phyloP scores from a whole-genome alignment of 2,797 vertebrate species.

The Pipistrellus kuhlii region DNA sequence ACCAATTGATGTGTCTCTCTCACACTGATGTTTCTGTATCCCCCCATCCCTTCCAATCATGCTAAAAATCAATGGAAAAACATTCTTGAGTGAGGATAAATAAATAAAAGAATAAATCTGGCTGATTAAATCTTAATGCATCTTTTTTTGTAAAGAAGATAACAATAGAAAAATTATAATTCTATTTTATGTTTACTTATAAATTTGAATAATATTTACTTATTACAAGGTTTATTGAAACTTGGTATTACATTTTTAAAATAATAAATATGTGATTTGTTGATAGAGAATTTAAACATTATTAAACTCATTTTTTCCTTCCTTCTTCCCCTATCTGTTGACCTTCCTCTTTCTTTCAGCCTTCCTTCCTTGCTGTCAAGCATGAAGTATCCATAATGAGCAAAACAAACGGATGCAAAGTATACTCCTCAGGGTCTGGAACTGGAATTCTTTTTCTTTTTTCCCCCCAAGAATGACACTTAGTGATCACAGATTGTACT shows the following conservation, averaged over 20 bases:
- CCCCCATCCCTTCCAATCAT: no score
- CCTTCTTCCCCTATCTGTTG: no score
- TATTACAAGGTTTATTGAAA: not conserved
- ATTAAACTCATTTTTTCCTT: not conserved
- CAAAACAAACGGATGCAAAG: not conserved
- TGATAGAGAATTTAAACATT: not conserved
- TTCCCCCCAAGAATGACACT: not conserved
- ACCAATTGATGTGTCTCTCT: no score
- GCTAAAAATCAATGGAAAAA: no score
- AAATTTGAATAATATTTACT: not conserved
- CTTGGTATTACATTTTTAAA: not conserved
- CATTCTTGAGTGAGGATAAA: no score
- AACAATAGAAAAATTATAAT: not conserved
- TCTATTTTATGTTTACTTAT: slow-evolving; percentile 1
- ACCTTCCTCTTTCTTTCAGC: not conserved
- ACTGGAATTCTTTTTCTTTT: not conserved
- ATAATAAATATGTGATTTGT: not conserved
- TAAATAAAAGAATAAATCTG: no score
- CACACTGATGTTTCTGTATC: no score
- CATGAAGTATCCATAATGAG: not conserved
- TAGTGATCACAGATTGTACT: slow-evolving; percentile 26
- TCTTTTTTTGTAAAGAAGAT: not conserved
- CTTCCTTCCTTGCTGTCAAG: slow-evolving; percentile 5
- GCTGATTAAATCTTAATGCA: not conserved
- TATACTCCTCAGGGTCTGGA: not conserved